Conservation (phyloP, 2,797 vertebrate genomes). For the Manis pentadactyla region DNA sequence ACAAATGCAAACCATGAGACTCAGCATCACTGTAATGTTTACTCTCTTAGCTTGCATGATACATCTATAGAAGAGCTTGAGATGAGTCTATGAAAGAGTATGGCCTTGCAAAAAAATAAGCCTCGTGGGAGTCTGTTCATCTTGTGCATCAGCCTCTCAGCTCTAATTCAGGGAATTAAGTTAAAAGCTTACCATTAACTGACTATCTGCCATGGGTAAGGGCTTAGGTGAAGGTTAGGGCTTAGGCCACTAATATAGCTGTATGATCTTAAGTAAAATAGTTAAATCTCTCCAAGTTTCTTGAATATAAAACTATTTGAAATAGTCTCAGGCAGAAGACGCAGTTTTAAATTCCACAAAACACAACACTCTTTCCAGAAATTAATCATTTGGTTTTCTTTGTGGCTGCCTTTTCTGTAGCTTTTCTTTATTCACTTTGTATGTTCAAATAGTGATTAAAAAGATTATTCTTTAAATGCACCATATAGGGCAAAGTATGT, state of each 20-base stretch:
- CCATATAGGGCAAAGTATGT: conserved; percentile 10
- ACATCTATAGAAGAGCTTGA: not conserved
- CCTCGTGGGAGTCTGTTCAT: not conserved
- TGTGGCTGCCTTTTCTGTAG: not conserved
- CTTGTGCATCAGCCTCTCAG: not conserved
- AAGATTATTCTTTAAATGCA: not conserved
- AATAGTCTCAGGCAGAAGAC: not conserved
- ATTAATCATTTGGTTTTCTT: not conserved
- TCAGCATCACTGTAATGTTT: not conserved
- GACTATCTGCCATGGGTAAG: not conserved
- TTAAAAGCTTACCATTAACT: not conserved
- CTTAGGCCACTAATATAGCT: not conserved
- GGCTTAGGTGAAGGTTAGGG: not conserved
- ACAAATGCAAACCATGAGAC: not conserved
- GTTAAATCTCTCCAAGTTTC: conserved; percentile 23
- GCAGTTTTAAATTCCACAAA: conserved; percentile 11
- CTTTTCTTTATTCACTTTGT: conserved; percentile 27
- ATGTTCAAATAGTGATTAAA: not conserved
- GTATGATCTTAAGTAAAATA: not conserved
- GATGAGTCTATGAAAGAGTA: not conserved
- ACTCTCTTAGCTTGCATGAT: not conserved
- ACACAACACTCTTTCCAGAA: not conserved
- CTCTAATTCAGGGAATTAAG: not conserved
- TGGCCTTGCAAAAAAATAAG: not conserved
- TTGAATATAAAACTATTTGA: conserved; percentile 16